Evolutionary conservation across 1,140 invertebrate species (phyloP).

Genomic region (Ceratina calcarata): DNA sequence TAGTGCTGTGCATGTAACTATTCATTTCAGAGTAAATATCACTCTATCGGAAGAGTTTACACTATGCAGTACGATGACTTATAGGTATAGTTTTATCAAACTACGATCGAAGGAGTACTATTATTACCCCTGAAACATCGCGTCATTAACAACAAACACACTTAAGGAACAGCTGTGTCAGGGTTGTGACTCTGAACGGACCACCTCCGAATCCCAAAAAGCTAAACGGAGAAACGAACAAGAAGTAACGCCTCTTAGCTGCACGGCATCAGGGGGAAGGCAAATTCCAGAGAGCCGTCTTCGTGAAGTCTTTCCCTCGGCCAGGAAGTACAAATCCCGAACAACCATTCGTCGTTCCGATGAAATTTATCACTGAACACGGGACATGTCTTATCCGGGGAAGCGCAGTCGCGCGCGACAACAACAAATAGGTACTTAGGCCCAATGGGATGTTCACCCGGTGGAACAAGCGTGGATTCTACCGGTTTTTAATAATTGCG

Average conservation of each 20-base stretch:
- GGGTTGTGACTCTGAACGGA: no score
- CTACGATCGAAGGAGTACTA: no score
- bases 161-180: no score
- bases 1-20: no score
- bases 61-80: no score
- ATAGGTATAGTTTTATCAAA: no score
- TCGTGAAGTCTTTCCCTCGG: constrained; percentile 34
- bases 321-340: constrained; percentile 60
- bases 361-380: constrained; percentile 63
- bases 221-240: not conserved
- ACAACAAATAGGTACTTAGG: constrained; percentile 68
- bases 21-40: no score
- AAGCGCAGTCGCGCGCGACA: constrained; percentile 54
- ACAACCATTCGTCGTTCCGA: constrained; percentile 55
- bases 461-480: constrained; percentile 62
- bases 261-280: not conserved
- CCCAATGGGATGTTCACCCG: constrained; percentile 51
- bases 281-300: constrained; percentile 40
- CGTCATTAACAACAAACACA: no score
- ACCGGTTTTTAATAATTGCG: constrained; percentile 67
- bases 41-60: no score
- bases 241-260: not conserved
- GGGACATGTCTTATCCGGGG: constrained; percentile 44
- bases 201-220: not conserved
- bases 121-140: no score